A percentile compares a stretch with the other conserved stretches of the same genome.
Evolutionary conservation across 2,888 invertebrate genomes (phyloP).

Genomic region (Meteorus cinctellus): DNA sequence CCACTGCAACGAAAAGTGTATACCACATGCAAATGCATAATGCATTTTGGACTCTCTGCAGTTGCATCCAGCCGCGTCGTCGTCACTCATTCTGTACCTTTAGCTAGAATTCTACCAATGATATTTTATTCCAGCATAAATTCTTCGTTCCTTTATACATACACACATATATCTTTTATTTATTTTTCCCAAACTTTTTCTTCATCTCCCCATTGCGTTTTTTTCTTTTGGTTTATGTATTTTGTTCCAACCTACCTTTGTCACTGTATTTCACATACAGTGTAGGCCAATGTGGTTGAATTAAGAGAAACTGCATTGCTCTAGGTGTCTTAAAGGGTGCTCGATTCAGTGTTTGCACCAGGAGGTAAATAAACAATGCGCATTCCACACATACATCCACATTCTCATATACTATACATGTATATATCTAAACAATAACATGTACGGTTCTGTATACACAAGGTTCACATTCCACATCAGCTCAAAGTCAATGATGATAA

Average conservation of each 20-base stretch:
- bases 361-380: conserved; percentile 16
- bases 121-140: conserved; percentile 5
- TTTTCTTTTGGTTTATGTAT: background rate
- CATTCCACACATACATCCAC: background rate
- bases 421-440: background rate
- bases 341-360: background rate
- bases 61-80: background rate
- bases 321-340: background rate
- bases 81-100: conserved; percentile 4
- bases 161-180: background rate
- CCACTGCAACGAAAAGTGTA: background rate
- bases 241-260: background rate
- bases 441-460: background rate
- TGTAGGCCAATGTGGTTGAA: background rate
- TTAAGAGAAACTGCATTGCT: background rate
- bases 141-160: background rate
- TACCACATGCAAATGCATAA: background rate
- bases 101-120: background rate
- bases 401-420: background rate
- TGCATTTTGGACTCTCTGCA: background rate
- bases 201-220: background rate
- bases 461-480: conserved; percentile 14
- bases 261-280: conserved; percentile 5
- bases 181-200: background rate
- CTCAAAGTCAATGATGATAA: background rate